phyloP scores from a whole-genome alignment of 2,113 vertebrate genomes.

The Zapus hudsonius region DNA sequence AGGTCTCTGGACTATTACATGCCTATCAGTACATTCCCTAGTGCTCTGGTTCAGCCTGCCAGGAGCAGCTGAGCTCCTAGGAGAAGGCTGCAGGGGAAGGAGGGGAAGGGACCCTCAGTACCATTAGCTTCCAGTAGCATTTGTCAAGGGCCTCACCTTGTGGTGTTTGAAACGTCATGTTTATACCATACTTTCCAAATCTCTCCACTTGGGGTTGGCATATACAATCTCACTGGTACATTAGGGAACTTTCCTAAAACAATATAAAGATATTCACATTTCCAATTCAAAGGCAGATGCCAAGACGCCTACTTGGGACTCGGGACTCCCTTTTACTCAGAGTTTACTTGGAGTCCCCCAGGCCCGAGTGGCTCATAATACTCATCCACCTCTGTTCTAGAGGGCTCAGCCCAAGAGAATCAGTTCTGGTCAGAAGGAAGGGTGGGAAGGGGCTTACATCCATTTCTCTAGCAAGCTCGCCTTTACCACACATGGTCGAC shows the following conservation, averaged over 20 bases:
- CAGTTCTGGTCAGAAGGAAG: neutral
- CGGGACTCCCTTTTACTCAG: neutral
- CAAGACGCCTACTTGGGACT: neutral
- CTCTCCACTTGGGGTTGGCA: neutral
- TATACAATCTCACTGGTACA: neutral
- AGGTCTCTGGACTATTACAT: neutral
- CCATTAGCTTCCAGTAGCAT: rapidly evolving
- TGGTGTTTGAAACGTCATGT: neutral
- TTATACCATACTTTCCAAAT: neutral
- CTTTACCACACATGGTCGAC: rapidly evolving
- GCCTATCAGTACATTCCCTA: neutral
- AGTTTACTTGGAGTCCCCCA: neutral
- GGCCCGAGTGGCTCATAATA: rapidly evolving
- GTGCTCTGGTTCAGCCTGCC: rapidly evolving
- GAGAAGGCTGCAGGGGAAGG: neutral
- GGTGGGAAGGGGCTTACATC: neutral
- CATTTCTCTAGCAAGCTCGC: neutral
- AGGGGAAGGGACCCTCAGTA: neutral
- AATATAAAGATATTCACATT: neutral
- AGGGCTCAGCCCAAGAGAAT: neutral
- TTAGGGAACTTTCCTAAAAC: neutral
- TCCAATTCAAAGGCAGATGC: neutral
- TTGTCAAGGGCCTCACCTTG: neutral
- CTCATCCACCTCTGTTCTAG: rapidly evolving
- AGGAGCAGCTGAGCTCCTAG: rapidly evolving